Base-by-base conservation (phyloP, 2,888 invertebrate genomes). In the Caenorhabditis imperialis region DNA sequence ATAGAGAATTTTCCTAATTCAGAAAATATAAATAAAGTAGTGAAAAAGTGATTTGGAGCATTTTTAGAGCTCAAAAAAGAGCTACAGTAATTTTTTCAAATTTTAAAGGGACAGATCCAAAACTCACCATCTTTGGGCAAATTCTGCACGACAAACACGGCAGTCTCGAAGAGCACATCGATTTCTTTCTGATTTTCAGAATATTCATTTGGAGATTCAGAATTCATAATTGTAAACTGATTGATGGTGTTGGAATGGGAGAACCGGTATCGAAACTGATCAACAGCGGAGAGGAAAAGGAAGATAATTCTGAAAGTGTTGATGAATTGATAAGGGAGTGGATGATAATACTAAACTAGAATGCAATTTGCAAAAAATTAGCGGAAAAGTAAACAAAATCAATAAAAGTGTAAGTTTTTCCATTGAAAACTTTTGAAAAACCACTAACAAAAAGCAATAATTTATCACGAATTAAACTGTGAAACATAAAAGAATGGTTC, bases 101-200 rank as follows among this genome's bases (percentile, higher is more conserved):
- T n/a, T n/a, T n/a, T n/a, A n/a, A n/a, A n/a, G n/a, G n/a, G n/a
- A n/a, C n/a, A n/a, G n/a, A 3, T 20, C 18, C 37, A 40, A 18
- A 14, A 20, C 35, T 40, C 47, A 79, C 81, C 81, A 30, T 78
- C 75, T 74, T 80, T 81, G 6, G 81, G 81, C 37, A 81, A 40
- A 55, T 75, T 75, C 22, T 81, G 75, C 5, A 81, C 75, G 35
- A 81, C 70, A 12, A 58, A 65, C 16, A 81, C 78, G 12, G 78
- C 78, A 8, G 78, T 67, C 23, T 71, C 54, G 30, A 81, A 81
- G 20, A 65, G 35, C 20, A 77, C 75, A 8, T 74, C 54, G 30
- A 23, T 7, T 18, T 45, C 23, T 42, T 42, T 3, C 4, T 38
- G 4, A 4, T 10, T 10, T n/a, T 7, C 8, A 8, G 44, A 20